Evolutionary conservation across 2,888 invertebrate genomes (phyloP), one percentile per base, ranked within the genome.

Genomic region (Drosophila cognata): DNA sequence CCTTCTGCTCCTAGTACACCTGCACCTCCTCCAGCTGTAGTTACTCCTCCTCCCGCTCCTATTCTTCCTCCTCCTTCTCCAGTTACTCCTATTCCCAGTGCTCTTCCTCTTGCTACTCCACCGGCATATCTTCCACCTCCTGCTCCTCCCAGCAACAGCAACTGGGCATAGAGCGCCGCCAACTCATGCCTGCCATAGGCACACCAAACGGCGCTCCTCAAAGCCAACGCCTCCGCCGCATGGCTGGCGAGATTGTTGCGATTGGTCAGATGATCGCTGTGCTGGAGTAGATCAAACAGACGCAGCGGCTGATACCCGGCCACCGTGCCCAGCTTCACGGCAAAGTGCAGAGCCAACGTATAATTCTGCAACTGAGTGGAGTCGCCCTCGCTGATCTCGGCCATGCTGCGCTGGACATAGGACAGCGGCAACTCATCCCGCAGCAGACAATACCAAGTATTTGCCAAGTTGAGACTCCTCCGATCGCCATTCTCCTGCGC

Each of bases 401-500:
- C 61, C 6, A 84, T 77, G 21, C 77, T 95, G 85, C 95, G 94
- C 7, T 88, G 82, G 1, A 85, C 88, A 48, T 81, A 81, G 3
- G 81, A 74, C 0, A 85, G 25, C 0, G 85, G 88, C 18, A 85
- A 56, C 46, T 88, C 89, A 67, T 94, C 93, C 48, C 93, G 91
- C 6, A 94, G 94, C 25, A 96, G 93, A 77, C 95, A 94, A 79
- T 97, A 95, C 98, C 97, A 98, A 57, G 96, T 96, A 89, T 97
- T 95, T 61, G 97, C 97, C 91, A 97, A 95, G 92, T 97, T 97
- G 62, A 98, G 94, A 91, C 98, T 98, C 63, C 96, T 94, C 88
- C 96, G 96, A 92, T 98, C 98, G 71, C 96, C 97, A 67, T 96
- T 96, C 93, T 98, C 97, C 92, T 98, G 98, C 5, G 98, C 97